Percentiles rank a stretch among this genome's conserved stretches.
These are phyloP conservation scores for Pteronura brasiliensis DNA, from an alignment of 2,113 vertebrate species.

Conservation along the genomic window DNA sequence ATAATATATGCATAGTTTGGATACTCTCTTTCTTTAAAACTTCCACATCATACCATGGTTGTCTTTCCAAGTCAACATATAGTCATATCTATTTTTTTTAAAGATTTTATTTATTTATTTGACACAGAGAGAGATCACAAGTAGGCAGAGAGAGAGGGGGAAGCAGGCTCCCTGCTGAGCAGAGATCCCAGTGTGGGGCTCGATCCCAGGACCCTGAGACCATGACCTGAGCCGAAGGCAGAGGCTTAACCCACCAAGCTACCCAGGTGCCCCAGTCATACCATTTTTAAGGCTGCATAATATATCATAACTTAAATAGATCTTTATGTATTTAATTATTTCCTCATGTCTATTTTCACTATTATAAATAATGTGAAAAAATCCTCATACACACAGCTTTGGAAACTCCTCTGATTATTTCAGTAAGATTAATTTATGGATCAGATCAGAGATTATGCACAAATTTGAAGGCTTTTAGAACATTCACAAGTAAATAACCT, in stretches of 20 bases:
- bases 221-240: no score
- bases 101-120: no score
- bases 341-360: neutral
- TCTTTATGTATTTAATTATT: neutral
- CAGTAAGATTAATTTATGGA: neutral
- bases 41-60: neutral
- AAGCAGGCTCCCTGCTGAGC: no score
- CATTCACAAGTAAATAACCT: neutral
- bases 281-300: neutral
- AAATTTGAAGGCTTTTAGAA: neutral
- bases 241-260: no score
- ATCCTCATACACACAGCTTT: neutral
- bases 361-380: neutral
- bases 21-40: neutral
- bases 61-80: neutral
- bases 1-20: neutral
- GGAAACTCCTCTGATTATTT: slow-evolving; percentile 13
- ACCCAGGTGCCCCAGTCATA: neutral
- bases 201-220: no score
- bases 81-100: neutral
- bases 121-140: no score
- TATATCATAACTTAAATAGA: slow-evolving; percentile 2
- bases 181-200: no score
- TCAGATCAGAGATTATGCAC: neutral
- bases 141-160: no score